Base-by-base conservation (phyloP, 2,888 invertebrate genomes). In the Scaptomyza cyrtandrae region DNA sequence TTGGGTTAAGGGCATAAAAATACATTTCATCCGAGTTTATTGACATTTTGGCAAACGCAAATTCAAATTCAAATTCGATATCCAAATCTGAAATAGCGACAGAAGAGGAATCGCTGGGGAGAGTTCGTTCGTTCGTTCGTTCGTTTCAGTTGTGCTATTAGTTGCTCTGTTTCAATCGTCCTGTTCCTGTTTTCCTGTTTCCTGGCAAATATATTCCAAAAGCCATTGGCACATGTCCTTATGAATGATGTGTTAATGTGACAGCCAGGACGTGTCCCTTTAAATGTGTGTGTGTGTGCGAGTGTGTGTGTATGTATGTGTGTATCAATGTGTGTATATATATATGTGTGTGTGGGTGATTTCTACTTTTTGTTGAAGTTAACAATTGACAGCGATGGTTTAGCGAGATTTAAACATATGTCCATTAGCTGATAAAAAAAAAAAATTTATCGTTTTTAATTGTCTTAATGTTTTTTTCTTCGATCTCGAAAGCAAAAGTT, bases 211-310 rank as follows among this genome's bases (percentile, higher is more conserved):
- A 86, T 75, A 83, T 86, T 78, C 83, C 71, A 71, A 74, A 66
- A 78, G 56, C 84, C 77, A 83, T 75, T 86, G 89, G 71, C 88
- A 83, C 78, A 90, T 90, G 91, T 90, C 89, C 89, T 90, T 89
- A 90, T 90, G 89, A 89, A 90, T 89, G 90, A 90, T 90, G 90
- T 89, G 89, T 86, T 90, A 90, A 90, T 90, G 90, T 81, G 90
- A 90, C 90, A 89, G 82, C 67, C 77, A 66, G 57, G 56, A 76
- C 70, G 70, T 46, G 9, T 55, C 13, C 6, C 14, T 31, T 3
- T 45, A 9, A 10, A 9, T 16, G n/a, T 4, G 27, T 14, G 48
- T 16, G 4, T 64, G n/a, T 19, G 29, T 61, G 27, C n/a, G 14
- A 31, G 65, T 44, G 9, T 24, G 24, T 24, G 5, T 24, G 24